A percentile compares a stretch with the other conserved stretches of the same genome.
Conservation (phyloP, 2,113 vertebrate genomes). For the Oceanites oceanicus region DNA sequence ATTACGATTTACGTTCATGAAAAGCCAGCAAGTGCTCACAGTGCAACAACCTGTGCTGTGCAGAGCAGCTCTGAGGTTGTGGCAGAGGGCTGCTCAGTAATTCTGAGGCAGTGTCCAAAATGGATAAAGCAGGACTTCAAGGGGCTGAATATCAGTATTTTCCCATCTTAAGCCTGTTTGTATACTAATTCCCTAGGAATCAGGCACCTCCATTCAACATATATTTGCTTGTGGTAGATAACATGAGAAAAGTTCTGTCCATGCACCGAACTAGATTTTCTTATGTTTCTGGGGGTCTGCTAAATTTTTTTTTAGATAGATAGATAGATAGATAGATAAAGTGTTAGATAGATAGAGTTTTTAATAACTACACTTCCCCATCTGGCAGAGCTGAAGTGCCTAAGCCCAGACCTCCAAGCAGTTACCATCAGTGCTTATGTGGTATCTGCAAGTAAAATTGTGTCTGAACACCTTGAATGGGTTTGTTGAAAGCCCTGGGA, state of each 20-base stretch:
- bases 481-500: background rate
- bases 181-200: background rate
- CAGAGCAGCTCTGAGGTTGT: background rate
- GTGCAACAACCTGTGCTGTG: background rate
- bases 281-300: background rate
- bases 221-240: background rate
- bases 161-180: background rate
- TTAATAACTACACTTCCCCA: background rate
- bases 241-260: background rate
- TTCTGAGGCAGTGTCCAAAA: background rate
- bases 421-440: background rate
- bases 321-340: background rate
- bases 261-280: background rate
- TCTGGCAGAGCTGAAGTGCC: accelerated
- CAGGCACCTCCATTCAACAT: background rate
- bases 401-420: background rate
- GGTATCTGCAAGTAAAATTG: background rate
- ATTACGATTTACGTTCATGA: background rate
- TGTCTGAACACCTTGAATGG: background rate
- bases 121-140: background rate
- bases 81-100: accelerated
- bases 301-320: background rate
- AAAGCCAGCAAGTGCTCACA: background rate
- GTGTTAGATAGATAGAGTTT: background rate
- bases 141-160: background rate